Percentiles rank a stretch among this genome's conserved stretches.
Conservation (phyloP, 2,888 invertebrate species). For the Lepetodrilus schrolli region DNA sequence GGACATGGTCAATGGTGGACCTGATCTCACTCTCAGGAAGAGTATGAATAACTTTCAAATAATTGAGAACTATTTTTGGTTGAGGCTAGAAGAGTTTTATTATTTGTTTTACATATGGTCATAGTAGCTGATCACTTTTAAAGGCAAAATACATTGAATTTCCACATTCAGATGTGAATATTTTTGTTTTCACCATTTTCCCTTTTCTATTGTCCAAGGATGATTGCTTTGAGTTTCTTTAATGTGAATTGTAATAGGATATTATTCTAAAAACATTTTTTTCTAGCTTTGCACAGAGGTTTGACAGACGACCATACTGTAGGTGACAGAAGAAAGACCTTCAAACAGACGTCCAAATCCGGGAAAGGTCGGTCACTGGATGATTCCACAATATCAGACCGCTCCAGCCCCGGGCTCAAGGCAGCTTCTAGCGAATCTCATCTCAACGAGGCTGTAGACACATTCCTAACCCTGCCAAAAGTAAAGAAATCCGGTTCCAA, state of each 20-base stretch:
- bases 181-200: too few species aligned
- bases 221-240: not conserved
- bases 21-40: slow-evolving; percentile 59
- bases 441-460: slow-evolving; percentile 55
- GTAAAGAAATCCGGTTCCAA: slow-evolving; percentile 71
- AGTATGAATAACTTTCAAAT: slow-evolving; percentile 45
- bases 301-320: slow-evolving; percentile 85
- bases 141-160: too few species aligned
- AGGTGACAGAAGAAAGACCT: slow-evolving; percentile 56
- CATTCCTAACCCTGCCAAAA: slow-evolving; percentile 80
- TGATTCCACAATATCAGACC: slow-evolving; percentile 57
- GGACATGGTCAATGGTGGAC: slow-evolving; percentile 60
- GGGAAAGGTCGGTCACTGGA: slow-evolving; percentile 75
- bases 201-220: not conserved
- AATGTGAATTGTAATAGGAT: not conserved
- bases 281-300: slow-evolving; percentile 85
- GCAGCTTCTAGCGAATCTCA: slow-evolving; percentile 67
- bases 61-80: too few species aligned
- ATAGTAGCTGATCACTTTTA: too few species aligned
- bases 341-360: slow-evolving; percentile 51
- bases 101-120: too few species aligned
- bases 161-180: too few species aligned
- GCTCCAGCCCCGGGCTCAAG: slow-evolving; percentile 52
- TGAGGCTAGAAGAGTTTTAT: too few species aligned
- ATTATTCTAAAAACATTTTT: too few species aligned